phyloP scores from a whole-genome alignment of 2,113 vertebrate genomes.

The Poeciliopsis turrubarensis region DNA sequence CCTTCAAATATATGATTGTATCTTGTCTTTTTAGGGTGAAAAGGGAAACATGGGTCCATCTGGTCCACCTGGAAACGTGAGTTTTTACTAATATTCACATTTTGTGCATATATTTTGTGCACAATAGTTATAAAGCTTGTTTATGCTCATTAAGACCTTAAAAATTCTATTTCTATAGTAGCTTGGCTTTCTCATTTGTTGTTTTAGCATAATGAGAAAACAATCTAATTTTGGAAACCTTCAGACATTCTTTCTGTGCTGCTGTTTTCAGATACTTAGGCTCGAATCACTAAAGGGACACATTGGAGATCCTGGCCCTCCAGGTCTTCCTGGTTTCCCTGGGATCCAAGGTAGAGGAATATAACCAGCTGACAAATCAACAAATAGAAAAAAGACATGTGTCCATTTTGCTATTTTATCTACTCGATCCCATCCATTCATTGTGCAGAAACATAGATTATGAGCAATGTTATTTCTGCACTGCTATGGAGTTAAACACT shows the following conservation, averaged over 20 bases:
- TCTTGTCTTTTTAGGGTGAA: conserved; percentile 78
- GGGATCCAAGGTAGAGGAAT: conserved; percentile 51
- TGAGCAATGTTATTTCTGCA: background rate
- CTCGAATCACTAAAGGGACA: conserved; percentile 50
- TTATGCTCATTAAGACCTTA: too few species aligned
- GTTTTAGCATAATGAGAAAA: too few species aligned
- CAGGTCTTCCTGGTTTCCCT: conserved; percentile 44
- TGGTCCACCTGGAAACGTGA: conserved; percentile 87
- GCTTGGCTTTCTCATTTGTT: too few species aligned
- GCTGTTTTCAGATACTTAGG: conserved; percentile 35
- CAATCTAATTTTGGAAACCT: background rate
- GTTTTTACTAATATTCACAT: conserved; percentile 29
- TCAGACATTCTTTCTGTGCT: background rate
- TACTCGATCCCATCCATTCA: too few species aligned
- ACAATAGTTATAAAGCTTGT: too few species aligned
- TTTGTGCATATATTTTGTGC: background rate
- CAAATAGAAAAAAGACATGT: background rate
- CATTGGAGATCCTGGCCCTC: conserved; percentile 55
- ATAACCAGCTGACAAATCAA: background rate
- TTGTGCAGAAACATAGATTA: background rate
- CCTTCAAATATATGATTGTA: background rate
- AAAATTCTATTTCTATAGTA: too few species aligned
- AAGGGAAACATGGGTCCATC: conserved; percentile 85
- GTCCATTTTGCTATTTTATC: too few species aligned
- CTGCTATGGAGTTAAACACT: background rate